Base-by-base conservation (phyloP, 2,888 invertebrate genomes). In the Diarsia rubi region DNA sequence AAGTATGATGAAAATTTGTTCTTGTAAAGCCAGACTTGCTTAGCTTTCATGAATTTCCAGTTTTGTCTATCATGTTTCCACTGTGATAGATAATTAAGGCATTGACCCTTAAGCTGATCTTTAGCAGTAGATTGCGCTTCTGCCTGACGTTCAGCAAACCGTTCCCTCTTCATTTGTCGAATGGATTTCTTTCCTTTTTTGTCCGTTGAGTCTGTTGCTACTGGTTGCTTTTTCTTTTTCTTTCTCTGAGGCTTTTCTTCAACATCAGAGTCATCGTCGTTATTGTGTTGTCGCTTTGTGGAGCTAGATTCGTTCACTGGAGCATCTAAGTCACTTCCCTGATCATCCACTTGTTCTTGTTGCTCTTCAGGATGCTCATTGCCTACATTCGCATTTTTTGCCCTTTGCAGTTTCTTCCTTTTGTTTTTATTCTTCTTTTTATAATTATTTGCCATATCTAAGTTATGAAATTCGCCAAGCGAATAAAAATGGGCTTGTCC, bases 1-100 rank as follows among this genome's bases (percentile, higher is more conserved):
- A 97, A 96, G 6, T 92, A 90, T 21, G 96, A 93, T 77, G 98
- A 97, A 83, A 98, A 97, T 86, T 98, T 97, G 88, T 98, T 97
- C 82, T 98, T 97, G 84, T 97, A 97, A 68, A 98, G 94, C 97
- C 98, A 98, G n/a, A 97, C 97, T 94, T 98, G 98, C 78, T 97
- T 97, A 2, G 97, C 93, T 92, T 98, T 98, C 93, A 98, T 98
- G 91, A 98, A 98, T 92, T 98, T 98, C 98, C 98, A 98, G 86
- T 98, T 97, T 63, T 93, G 93, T 82, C 94, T 97, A 78, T 97
- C 96, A 89, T 98, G 96, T 91, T 98, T 98, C 98, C 98, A 98
- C 88, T 97, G 97, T 2, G 97, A 97, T 69, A 98, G 91, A 90
- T 98, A 98, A 88, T 96, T 97, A 27, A 97, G 93, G 77, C 97